Base-by-base conservation (phyloP, 1,140 invertebrate genomes). In the Ladona fulva region DNA sequence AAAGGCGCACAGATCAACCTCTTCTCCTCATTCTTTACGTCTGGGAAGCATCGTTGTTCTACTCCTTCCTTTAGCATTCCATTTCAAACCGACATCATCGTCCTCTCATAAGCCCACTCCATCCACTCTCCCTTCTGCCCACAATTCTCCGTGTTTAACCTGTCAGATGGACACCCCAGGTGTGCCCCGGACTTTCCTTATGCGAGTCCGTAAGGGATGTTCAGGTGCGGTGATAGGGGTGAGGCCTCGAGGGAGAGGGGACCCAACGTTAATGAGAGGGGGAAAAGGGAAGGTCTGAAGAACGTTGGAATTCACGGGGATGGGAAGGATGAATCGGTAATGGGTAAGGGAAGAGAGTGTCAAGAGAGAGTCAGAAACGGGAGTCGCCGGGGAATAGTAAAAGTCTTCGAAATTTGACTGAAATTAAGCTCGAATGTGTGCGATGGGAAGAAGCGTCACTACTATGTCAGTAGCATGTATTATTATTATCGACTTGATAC, bases 121-220 rank as follows among this genome's bases (percentile, higher is more conserved):
- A 10, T 19, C 10, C 44, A 52, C 10, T 19, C 44, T 11, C 44
- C 44, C 19, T 19, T 19, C 52, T 16, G 5, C 52, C 52, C 52
- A 22, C 52, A 16, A 66, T 19, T 66, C 52, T 19, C 52, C 52
- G 52, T 66, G n/a, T 66, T 66, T 66, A 19, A 22, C 52, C 52
- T 66, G 52, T 66, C 52, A 66, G 52, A 66, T 19, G 52, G 52
- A 66, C 52, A 66, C 52, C 52, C 52, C 52, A 66, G 52, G 52
- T 66, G 52, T 66, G 52, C 52, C n/a, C 52, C 3, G 52, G 52
- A 66, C 52, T 66, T 66, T 19, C 52, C 52, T 66, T 22, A 22
- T 19, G 52, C 52, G 52, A 66, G 52, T 66, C 52, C 3, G 52
- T 19, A 66, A 66, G n/a, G 52, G n/a, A 22, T 16, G 52, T 16